phyloP scores from a whole-genome alignment of 2,888 invertebrate genomes.

The Dynastes grantii region DNA sequence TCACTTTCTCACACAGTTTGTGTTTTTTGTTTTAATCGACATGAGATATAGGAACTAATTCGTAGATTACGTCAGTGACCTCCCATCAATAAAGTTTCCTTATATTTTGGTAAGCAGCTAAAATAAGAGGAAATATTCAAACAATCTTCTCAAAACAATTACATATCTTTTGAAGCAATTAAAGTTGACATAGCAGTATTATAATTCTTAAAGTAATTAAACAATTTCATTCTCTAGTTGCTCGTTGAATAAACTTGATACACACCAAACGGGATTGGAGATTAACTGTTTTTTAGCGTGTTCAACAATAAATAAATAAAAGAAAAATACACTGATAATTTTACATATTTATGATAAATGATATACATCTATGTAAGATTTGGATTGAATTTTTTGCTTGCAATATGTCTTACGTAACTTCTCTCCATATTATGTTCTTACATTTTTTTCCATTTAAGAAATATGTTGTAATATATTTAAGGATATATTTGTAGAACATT shows the following conservation, averaged over 20 bases:
- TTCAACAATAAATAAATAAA: conserved; percentile 35
- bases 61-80: conserved; percentile 43
- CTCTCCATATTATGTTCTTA: conserved; percentile 2
- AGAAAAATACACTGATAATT: conserved; percentile 23
- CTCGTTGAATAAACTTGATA: neutral
- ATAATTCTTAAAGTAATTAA: neutral
- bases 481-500: conserved; percentile 29
- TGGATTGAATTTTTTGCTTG: conserved; percentile 44
- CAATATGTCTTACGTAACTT: conserved; percentile 12
- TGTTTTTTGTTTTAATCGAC: conserved; percentile 43
- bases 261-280: conserved; percentile 29
- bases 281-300: conserved; percentile 38
- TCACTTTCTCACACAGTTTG: conserved; percentile 36
- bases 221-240: conserved; percentile 5
- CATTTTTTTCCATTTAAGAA: conserved; percentile 20
- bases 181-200: conserved; percentile 9
- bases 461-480: conserved; percentile 34
- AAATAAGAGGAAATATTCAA: no score
- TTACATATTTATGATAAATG: conserved; percentile 41
- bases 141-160: neutral
- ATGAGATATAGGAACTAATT: conserved; percentile 51
- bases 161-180: conserved; percentile 41
- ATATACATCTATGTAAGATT: conserved; percentile 23
- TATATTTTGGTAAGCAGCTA: no score
- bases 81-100: conserved; percentile 29